Conservation (phyloP, 2,113 vertebrate species). For the Mormoops blainvillei region DNA sequence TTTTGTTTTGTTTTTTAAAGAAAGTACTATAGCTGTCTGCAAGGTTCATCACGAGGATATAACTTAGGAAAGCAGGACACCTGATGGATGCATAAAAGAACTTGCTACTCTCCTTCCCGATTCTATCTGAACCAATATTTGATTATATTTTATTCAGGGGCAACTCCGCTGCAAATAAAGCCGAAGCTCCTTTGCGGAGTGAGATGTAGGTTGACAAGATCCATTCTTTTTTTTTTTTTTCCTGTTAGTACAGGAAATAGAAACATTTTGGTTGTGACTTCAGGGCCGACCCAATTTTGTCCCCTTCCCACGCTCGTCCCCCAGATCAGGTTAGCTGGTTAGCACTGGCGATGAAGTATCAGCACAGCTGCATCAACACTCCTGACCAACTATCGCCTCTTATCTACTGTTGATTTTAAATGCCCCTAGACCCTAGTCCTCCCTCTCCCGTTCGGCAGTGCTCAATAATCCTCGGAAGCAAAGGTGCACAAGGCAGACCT, state of each 20-base stretch:
- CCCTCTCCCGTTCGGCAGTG: background rate
- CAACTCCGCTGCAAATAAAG: slow-evolving; percentile 46
- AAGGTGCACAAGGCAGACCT: background rate
- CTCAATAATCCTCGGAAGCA: background rate
- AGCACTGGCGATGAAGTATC: background rate
- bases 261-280: background rate
- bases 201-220: background rate
- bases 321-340: background rate
- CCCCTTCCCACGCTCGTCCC: background rate
- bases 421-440: background rate
- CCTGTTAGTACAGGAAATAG: background rate
- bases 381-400: background rate
- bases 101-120: slow-evolving; percentile 29
- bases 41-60: slow-evolving; percentile 41
- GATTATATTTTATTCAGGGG: slow-evolving; percentile 62
- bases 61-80: slow-evolving; percentile 16
- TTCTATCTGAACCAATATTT: slow-evolving; percentile 64
- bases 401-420: background rate
- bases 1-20: background rate
- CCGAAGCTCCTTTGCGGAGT: background rate
- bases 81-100: slow-evolving; percentile 26
- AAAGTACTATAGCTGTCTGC: background rate
- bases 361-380: background rate
- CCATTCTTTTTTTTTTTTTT: background rate
- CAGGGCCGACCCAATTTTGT: background rate